Evolutionary conservation across 2,888 invertebrate genomes (phyloP).

Genomic region (Drosophila demipolita): DNA sequence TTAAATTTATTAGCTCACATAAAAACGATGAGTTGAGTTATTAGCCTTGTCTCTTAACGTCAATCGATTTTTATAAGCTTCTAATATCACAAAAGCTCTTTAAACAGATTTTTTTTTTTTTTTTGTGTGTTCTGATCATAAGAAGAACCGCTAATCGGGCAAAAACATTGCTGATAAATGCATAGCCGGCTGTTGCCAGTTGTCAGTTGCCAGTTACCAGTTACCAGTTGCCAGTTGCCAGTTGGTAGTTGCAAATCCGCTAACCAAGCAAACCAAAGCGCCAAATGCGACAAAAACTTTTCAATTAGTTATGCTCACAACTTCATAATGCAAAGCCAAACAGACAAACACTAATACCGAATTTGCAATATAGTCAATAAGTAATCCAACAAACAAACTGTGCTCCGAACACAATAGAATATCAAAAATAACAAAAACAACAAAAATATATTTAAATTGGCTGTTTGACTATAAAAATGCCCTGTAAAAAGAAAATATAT

Average conservation of each 20-base stretch:
- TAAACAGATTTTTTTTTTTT: conserved; percentile 13
- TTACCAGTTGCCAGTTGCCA: conserved; percentile 10
- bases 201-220: conserved; percentile 3
- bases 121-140: conserved; percentile 9
- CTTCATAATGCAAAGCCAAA: conserved; percentile 70
- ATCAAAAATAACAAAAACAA: conserved; percentile 9
- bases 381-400: conserved; percentile 57
- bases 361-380: conserved; percentile 71
- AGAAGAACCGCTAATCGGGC: conserved; percentile 26
- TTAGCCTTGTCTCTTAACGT: background rate
- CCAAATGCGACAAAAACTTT: conserved; percentile 71
- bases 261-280: conserved; percentile 39
- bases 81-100: conserved; percentile 12
- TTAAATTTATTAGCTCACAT: conserved; percentile 5
- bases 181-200: conserved; percentile 23
- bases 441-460: background rate
- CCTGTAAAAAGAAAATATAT: background rate
- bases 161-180: conserved; percentile 41
- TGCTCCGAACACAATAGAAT: conserved; percentile 7
- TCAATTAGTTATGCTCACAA: conserved; percentile 78
- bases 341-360: conserved; percentile 55
- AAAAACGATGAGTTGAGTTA: conserved; percentile 1
- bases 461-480: background rate
- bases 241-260: conserved; percentile 46
- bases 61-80: conserved; percentile 7